Evolutionary conservation across 2,113 vertebrate genomes (phyloP).

Genomic region (Lynx canadensis): DNA sequence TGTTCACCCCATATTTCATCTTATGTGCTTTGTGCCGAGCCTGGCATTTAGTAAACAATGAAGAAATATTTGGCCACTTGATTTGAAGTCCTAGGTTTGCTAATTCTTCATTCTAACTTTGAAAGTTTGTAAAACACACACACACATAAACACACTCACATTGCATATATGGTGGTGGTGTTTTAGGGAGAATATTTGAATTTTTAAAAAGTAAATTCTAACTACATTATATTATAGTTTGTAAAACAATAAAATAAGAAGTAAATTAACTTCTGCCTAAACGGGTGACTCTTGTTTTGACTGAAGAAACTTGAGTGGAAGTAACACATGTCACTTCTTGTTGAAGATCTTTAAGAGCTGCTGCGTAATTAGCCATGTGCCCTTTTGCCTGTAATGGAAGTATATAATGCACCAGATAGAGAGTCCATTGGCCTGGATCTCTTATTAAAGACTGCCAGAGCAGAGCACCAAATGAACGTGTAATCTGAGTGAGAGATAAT

Average conservation of each 20-base stretch:
- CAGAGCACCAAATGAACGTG: background rate
- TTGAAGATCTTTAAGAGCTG: background rate
- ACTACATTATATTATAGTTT: background rate
- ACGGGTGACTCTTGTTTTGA: background rate
- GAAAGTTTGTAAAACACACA: background rate
- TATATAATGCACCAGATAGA: background rate
- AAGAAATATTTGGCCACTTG: background rate
- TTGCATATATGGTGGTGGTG: background rate
- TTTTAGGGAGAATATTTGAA: background rate
- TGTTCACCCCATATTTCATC: background rate
- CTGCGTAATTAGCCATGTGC: background rate
- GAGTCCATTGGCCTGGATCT: background rate
- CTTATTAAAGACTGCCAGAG: background rate
- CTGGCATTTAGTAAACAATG: background rate
- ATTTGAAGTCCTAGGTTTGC: background rate
- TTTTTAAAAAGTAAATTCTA: background rate
- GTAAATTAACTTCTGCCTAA: background rate
- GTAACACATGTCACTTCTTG: background rate
- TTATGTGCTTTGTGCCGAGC: background rate
- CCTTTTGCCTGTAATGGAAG: background rate
- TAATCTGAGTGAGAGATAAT: background rate
- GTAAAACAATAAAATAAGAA: background rate
- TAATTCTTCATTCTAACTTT: slow-evolving; percentile 26
- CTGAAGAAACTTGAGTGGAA: background rate
- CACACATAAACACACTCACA: background rate